Evolutionary conservation across 2,797 vertebrate species (phyloP).

Genomic region (Lophotriccus pileatus): DNA sequence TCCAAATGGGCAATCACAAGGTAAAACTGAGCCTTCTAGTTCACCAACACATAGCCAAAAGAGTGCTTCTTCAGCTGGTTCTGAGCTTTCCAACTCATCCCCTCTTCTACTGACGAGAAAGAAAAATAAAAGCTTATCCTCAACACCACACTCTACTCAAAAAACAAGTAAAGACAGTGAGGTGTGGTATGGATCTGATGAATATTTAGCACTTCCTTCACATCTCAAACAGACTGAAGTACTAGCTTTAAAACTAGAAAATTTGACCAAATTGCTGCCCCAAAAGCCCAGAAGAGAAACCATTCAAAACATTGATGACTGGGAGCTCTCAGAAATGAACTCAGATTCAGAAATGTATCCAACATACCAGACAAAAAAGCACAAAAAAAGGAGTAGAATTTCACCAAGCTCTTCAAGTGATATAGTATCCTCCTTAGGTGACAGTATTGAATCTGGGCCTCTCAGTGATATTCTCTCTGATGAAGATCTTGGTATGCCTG

Average conservation of each 20-base stretch:
- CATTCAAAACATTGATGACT: slow-evolving; percentile 93
- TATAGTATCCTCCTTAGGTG: slow-evolving; percentile 85
- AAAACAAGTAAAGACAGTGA: slow-evolving; percentile 70
- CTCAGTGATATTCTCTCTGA: slow-evolving; percentile 90
- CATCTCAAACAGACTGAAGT: slow-evolving; percentile 93
- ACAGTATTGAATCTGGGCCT: slow-evolving; percentile 91
- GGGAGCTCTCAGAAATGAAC: slow-evolving; percentile 93
- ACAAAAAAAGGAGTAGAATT: slow-evolving; percentile 75
- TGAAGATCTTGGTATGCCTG: slow-evolving; percentile 77
- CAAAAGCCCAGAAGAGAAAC: slow-evolving; percentile 80
- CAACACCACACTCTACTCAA: slow-evolving; percentile 22
- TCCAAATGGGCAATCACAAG: not conserved
- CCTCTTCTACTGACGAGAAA: slow-evolving; percentile 44
- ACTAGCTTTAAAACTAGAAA: slow-evolving; percentile 89
- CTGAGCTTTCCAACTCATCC: slow-evolving; percentile 45
- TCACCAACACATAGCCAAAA: slow-evolving; percentile 50
- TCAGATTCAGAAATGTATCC: slow-evolving; percentile 85
- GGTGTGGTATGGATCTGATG: slow-evolving; percentile 94
- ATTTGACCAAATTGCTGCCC: slow-evolving; percentile 84
- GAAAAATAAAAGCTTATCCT: slow-evolving; percentile 48
- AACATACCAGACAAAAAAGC: slow-evolving; percentile 70
- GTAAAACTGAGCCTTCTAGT: slow-evolving; percentile 35
- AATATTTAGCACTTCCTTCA: slow-evolving; percentile 93
- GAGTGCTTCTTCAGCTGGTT: slow-evolving; percentile 59
- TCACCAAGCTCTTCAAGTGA: slow-evolving; percentile 92